Evolutionary conservation across 2,113 vertebrate species (phyloP), one percentile per base, ranked within the genome.

Genomic region (Tragelaphus buxtoni): DNA sequence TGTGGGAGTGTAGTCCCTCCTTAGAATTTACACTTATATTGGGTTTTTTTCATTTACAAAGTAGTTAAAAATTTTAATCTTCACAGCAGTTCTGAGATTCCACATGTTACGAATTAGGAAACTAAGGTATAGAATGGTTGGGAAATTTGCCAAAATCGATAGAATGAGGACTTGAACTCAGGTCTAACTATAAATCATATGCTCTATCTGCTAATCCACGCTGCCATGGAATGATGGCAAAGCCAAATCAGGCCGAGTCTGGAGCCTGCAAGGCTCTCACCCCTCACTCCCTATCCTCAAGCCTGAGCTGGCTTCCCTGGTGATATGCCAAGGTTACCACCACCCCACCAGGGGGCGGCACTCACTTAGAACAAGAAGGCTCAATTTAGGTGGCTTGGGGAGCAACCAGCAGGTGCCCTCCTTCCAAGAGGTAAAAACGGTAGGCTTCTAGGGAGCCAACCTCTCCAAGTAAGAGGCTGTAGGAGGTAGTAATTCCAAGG

Each of bases 311-410:
- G 56, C 88, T 96, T 94, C 86, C 60, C 55, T 83, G 53, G 42
- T 86, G 72, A 79, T 55, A 47, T 79, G 76, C 96, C 85, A 88
- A 82, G 56, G 51, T 92, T 93, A 90, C 55, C 96, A 84, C 97
- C 93, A 96, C 94, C 93, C 97, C 96, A 96, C 96, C 79, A 97
- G 97, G 96, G 97, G 97, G 95, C 92, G 80, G 88, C 90, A 97
- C 96, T 95, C 90, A 85, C 96, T 96, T 95, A 94, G 95, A 84
- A 92, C 93, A 92, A 97, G 94, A 96, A 79, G 86, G 69, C 53
- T 91, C 92, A 53, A 49, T 65, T 90, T 91, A 72, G 86, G 47
- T 97, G 80, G 45, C 58, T 95, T 76, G 60, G 87, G 83, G 83
- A 96, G 56, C 91, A 93, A 88, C 89, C 72, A 91, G 58, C 56